These are phyloP conservation scores for Agelaius tricolor DNA, from an alignment of 2,113 vertebrate genomes.

Conservation along the genomic window DNA sequence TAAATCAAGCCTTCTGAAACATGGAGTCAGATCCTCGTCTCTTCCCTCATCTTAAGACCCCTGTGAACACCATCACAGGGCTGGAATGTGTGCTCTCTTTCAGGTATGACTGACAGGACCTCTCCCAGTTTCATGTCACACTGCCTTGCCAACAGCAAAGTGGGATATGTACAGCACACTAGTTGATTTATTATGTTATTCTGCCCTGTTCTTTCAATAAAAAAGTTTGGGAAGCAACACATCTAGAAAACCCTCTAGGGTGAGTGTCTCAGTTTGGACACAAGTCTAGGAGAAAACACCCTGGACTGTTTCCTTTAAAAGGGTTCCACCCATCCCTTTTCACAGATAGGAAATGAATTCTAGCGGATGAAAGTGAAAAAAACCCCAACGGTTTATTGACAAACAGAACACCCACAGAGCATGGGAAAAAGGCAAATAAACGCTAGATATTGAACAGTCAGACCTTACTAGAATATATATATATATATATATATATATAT, in stretches of 20 bases:
- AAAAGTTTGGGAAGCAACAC: not conserved
- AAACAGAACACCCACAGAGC: not conserved
- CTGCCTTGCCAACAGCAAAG: not conserved
- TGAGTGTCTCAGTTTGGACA: not conserved
- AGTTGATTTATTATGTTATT: not conserved
- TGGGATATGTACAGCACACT: not conserved
- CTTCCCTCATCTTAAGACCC: no score
- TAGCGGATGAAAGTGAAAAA: not conserved
- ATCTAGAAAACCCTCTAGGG: not conserved
- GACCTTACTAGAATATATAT: not conserved
- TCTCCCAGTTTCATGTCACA: not conserved
- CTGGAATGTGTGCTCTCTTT: not conserved
- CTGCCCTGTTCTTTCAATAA: not conserved
- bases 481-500: no score
- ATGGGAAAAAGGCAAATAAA: not conserved
- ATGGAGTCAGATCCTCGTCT: no score
- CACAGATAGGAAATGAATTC: fast-evolving
- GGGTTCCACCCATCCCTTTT: not conserved
- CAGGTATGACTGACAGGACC: not conserved
- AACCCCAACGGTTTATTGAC: fast-evolving
- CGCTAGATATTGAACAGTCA: not conserved
- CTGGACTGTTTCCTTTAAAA: not conserved
- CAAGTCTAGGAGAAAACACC: not conserved
- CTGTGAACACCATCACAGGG: not conserved
- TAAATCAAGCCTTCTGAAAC: no score